These are phyloP conservation scores for Pelagia noctiluca DNA, from an alignment of 30 jellyfish, hydroid and myxozoan species.

Conservation along the genomic window DNA sequence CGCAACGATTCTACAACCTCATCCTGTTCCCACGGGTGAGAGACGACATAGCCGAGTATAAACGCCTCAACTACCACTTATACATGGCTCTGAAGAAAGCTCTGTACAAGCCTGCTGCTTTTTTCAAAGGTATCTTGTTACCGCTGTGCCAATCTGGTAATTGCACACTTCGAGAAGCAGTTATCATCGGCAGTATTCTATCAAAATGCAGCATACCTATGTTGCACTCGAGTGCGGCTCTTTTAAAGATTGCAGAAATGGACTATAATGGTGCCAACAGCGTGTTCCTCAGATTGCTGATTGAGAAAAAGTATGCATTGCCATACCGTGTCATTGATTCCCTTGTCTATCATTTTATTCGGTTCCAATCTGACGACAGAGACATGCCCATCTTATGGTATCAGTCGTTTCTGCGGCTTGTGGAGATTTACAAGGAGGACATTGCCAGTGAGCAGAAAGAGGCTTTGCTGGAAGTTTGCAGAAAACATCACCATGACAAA, in stretches of 20 bases:
- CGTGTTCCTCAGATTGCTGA: constrained; percentile 71
- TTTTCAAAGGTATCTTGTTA: constrained; percentile 90
- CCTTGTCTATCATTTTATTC: constrained; percentile 72
- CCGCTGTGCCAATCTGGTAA: constrained; percentile 96
- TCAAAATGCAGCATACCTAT: constrained; percentile 87
- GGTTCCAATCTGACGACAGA: constrained; percentile 80
- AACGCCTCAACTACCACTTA: constrained; percentile 86
- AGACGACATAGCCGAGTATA: constrained; percentile 95
- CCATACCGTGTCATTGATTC: constrained; percentile 96
- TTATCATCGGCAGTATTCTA: constrained; percentile 84
- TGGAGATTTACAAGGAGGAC: constrained; percentile 88
- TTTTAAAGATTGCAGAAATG: constrained; percentile 93
- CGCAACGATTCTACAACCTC: constrained; percentile 87
- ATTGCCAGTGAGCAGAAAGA: constrained; percentile 93
- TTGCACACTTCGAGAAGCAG: constrained; percentile 97
- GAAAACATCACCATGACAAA: constrained; percentile 74
- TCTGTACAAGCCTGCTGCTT: constrained; percentile 95
- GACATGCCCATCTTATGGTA: constrained; percentile 90
- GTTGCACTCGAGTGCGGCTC: constrained; percentile 93
- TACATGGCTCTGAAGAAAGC: constrained; percentile 95
- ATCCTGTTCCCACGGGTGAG: constrained; percentile 93
- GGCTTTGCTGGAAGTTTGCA: constrained; percentile 81
- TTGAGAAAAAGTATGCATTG: constrained; percentile 91
- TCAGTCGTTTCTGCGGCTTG: constrained; percentile 75
- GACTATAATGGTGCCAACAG: constrained; percentile 95